Conservation (phyloP, 1,140 invertebrate genomes). For the Psix sp. region DNA sequence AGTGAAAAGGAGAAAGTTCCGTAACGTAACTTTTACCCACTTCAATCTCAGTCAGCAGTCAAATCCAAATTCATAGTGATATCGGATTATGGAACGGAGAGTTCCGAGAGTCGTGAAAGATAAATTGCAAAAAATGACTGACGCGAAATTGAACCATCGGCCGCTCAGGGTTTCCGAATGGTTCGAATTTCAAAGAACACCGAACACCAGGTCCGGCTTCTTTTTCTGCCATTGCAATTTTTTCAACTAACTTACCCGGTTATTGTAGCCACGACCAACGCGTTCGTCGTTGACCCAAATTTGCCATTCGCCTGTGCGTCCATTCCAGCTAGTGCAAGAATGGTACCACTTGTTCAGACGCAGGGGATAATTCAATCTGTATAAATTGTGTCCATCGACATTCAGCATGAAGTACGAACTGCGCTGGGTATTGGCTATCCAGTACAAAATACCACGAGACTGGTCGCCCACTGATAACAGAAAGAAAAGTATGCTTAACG, state of each 20-base stretch:
- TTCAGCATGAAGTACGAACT: constrained; percentile 88
- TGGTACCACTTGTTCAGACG: constrained; percentile 90
- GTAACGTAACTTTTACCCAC: no score
- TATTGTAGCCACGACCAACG: constrained; percentile 88
- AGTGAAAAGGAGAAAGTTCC: not conserved
- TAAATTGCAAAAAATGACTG: no score
- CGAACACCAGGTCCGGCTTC: not conserved
- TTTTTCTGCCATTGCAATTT: not conserved
- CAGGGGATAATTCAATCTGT: constrained; percentile 88
- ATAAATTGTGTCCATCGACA: constrained; percentile 87
- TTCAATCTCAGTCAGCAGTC: no score
- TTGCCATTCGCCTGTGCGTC: constrained; percentile 90
- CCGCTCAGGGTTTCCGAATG: no score
- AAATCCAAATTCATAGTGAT: no score
- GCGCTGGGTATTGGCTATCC: constrained; percentile 86
- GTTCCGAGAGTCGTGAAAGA: no score
- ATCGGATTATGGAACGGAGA: no score
- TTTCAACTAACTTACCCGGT: constrained; percentile 81
- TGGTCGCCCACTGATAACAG: constrained; percentile 81
- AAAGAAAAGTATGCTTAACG: not conserved
- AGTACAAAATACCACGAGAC: constrained; percentile 83
- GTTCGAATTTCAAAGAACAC: no score
- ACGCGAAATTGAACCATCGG: no score
- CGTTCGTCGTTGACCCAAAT: constrained; percentile 89
- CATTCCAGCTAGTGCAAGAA: constrained; percentile 90